Evolutionary conservation across 2,797 vertebrate genomes (phyloP).

Genomic region (Pangasius sanitwongsei): DNA sequence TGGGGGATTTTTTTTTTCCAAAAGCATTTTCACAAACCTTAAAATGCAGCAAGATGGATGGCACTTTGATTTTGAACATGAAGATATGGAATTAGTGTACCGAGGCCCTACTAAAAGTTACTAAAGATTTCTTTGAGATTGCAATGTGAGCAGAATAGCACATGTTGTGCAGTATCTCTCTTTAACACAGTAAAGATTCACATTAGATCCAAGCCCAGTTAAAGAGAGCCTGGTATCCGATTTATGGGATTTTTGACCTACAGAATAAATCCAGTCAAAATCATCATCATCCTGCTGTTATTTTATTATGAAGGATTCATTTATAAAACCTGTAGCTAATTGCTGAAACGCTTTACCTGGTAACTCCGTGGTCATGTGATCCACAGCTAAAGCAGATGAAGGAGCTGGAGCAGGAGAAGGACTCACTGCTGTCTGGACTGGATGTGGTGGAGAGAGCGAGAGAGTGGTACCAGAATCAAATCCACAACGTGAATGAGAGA

Average conservation of each 20-base stretch:
- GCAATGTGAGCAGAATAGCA: background rate
- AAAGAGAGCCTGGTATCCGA: background rate
- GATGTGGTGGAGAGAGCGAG: constrained; percentile 86
- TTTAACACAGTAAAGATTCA: background rate
- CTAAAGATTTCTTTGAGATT: background rate
- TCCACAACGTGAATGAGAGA: constrained; percentile 85
- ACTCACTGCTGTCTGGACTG: constrained; percentile 87
- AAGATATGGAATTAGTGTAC: background rate
- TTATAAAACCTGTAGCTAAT: background rate
- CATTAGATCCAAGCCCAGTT: background rate
- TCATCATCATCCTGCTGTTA: background rate
- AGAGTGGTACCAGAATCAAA: constrained; percentile 91
- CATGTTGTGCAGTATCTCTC: background rate
- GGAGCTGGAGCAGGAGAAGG: constrained; percentile 93
- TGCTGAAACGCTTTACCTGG: background rate
- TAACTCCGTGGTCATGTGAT: background rate
- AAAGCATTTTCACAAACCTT: background rate
- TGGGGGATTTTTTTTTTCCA: background rate
- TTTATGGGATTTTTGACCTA: background rate
- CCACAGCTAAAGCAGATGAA: constrained; percentile 90
- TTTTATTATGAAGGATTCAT: background rate
- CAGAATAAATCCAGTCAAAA: background rate
- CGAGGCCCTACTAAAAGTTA: background rate
- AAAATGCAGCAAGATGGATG: background rate
- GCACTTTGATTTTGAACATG: background rate